Evolutionary conservation across 53 echinoderm and acorn worm species (phyloP).

Genomic region (Hippasteria phrygiana): DNA sequence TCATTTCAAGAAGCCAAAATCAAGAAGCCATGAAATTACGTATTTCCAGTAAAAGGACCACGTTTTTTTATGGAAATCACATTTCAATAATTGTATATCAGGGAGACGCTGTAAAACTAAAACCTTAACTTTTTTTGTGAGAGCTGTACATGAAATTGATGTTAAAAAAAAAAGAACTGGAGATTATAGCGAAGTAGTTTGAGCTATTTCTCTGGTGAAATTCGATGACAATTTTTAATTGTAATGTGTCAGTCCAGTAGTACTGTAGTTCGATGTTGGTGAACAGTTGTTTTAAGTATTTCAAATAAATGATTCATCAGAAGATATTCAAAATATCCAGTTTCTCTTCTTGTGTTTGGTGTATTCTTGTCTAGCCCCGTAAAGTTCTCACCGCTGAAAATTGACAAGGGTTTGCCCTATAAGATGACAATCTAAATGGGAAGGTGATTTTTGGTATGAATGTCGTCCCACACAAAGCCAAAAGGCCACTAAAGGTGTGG

Average conservation of each 20-base stretch:
- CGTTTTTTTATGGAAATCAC: conserved; percentile 7
- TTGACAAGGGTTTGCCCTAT: too few relatives aligned
- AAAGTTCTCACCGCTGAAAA: too few relatives aligned
- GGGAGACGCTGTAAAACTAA: conserved; percentile 40
- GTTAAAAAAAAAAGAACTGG: conserved; percentile 6
- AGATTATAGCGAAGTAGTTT: not conserved
- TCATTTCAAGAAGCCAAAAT: not conserved
- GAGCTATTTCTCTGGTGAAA: conserved; percentile 13
- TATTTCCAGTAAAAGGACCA: conserved; percentile 27
- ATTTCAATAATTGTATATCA: conserved; percentile 40
- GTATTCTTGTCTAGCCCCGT: too few relatives aligned
- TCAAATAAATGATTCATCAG: conserved; percentile 56
- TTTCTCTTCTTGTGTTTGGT: too few relatives aligned
- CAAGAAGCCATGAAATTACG: not conserved
- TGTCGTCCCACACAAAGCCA: too few relatives aligned
- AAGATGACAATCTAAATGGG: too few relatives aligned
- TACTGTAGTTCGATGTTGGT: conserved; percentile 65
- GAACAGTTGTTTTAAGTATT: conserved; percentile 48
- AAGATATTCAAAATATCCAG: too few relatives aligned
- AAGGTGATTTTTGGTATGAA: too few relatives aligned
- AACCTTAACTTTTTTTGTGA: conserved; percentile 38
- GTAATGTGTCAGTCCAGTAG: conserved; percentile 53
- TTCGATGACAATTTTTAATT: conserved; percentile 49
- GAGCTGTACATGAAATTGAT: conserved; percentile 47
- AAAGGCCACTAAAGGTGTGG: too few relatives aligned